Evolutionary conservation across 1,140 invertebrate genomes (phyloP), one percentile per base, ranked within the genome.

Genomic region (Drosophila lacertosa): DNA sequence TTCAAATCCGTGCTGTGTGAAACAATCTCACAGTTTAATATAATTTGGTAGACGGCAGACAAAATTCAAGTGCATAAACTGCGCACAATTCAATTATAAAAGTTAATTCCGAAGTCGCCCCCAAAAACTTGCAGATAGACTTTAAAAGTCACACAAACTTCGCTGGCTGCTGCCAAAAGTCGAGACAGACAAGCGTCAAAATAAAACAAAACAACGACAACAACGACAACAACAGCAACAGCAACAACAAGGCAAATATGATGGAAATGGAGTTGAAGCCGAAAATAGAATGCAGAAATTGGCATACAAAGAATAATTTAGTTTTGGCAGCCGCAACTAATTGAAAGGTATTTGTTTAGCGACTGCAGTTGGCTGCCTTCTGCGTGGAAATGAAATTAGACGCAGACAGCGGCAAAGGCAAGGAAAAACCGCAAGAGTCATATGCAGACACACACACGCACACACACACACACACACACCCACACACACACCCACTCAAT

Each of bases 291-390:
- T 54, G 40, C 33, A 33, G 57, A 44, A 57, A 60, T 62, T 64
- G 58, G 16, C 54, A 50, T 59, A 71, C 60, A 66, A 74, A 71
- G 67, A 65, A 71, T 74, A 71, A 75, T 75, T 75, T 75, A 75
- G 67, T 71, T 75, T 75, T 66, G 72, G 55, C 72, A 71, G 68
- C 67, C 72, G 60, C 72, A 75, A 66, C 72, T 75, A 75, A 75
- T 75, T 75, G 72, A 75, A 75, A 75, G 72, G 72, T 75, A 75
- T 75, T 75, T 75, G 72, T 75, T 75, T 75, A 75, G 72, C 60
- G 72, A 66, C 29, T 73, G 64, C 70, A 72, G 63, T 48, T 58
- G 42, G 63, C 9, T 58, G 63, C 42, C 53, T 47, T 44, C 48
- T 64, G 58, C 53, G 67, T 62, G 50, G 50, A 74, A 74, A 64